Percentiles rank a stretch among this genome's conserved stretches.
These are phyloP conservation scores for Pollenia griseotomentosa DNA, from an alignment of 2,888 invertebrate genomes.

Conservation along the genomic window DNA sequence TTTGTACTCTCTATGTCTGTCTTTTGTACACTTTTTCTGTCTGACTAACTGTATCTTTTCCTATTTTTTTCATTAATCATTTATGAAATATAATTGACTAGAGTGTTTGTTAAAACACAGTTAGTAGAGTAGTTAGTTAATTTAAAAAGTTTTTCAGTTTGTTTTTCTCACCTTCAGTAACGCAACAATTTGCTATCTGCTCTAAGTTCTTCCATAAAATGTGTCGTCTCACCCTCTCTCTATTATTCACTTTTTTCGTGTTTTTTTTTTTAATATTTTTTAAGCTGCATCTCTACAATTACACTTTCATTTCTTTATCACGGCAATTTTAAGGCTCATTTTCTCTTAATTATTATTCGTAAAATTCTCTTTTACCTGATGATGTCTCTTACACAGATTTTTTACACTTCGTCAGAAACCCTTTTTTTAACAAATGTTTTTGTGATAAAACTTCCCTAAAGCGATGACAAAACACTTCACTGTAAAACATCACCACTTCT, in stretches of 20 bases:
- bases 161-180: conserved; percentile 29
- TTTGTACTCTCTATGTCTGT: background rate
- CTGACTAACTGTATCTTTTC: background rate
- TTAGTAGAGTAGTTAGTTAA: conserved; percentile 30
- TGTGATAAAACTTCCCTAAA: conserved; percentile 22
- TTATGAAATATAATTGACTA: conserved; percentile 13
- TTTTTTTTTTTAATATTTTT: background rate
- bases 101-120: conserved; percentile 22
- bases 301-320: conserved; percentile 46
- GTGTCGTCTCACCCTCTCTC: conserved; percentile 5
- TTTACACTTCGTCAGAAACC: conserved; percentile 10
- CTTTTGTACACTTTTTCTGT: conserved; percentile 11
- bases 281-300: conserved; percentile 3
- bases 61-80: background rate
- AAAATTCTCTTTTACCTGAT: conserved; percentile 44
- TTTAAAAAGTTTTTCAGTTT: conserved; percentile 4
- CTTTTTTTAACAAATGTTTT: background rate
- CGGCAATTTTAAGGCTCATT: conserved; percentile 5
- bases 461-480: conserved; percentile 8
- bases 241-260: background rate
- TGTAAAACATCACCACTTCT: conserved; percentile 14
- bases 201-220: background rate
- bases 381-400: conserved; percentile 34
- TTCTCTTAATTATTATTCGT: background rate
- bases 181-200: conserved; percentile 6